These are phyloP conservation scores for Synergus gifuensis DNA, from an alignment of 2,888 invertebrate species.

Conservation along the genomic window DNA sequence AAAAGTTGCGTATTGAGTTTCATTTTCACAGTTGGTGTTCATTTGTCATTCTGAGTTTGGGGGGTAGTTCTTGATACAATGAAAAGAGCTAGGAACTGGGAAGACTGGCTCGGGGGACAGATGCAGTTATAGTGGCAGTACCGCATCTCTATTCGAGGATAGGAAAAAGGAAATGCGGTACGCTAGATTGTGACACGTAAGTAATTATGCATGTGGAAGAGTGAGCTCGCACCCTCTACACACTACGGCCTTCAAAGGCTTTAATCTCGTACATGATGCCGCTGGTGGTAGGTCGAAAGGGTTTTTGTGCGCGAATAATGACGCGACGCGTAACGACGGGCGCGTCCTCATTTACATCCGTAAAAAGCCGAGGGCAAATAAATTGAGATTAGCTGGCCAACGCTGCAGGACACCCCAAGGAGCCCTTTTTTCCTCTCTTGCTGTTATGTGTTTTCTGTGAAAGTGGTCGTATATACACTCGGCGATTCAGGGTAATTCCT, in stretches of 20 bases:
- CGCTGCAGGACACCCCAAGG: slow-evolving; percentile 35
- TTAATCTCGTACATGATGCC: slow-evolving; percentile 57
- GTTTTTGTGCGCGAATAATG: slow-evolving; percentile 57
- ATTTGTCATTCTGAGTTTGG: slow-evolving; percentile 7
- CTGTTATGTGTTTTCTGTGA: neutral
- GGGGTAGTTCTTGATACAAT: neutral
- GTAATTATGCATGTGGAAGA: slow-evolving; percentile 53
- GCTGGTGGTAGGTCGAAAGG: slow-evolving; percentile 46
- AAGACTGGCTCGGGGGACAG: slow-evolving; percentile 1
- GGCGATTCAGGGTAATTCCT: slow-evolving; percentile 32
- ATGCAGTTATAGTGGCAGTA: slow-evolving; percentile 2
- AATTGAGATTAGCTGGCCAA: slow-evolving; percentile 59
- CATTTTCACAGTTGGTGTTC: slow-evolving; percentile 10
- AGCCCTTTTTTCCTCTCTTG: slow-evolving; percentile 4
- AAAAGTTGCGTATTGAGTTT: slow-evolving; percentile 24
- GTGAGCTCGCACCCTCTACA: slow-evolving; percentile 25
- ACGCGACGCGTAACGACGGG: slow-evolving; percentile 51
- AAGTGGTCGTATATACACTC: slow-evolving; percentile 4
- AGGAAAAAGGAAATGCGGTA: slow-evolving; percentile 15
- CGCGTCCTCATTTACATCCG: slow-evolving; percentile 51
- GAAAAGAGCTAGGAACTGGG: neutral
- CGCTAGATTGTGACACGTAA: slow-evolving; percentile 50
- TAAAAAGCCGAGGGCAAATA: slow-evolving; percentile 59
- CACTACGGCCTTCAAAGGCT: slow-evolving; percentile 50
- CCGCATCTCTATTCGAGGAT: neutral